phyloP scores from a whole-genome alignment of 2,888 invertebrate species.

The Epistrophella euchroma region DNA sequence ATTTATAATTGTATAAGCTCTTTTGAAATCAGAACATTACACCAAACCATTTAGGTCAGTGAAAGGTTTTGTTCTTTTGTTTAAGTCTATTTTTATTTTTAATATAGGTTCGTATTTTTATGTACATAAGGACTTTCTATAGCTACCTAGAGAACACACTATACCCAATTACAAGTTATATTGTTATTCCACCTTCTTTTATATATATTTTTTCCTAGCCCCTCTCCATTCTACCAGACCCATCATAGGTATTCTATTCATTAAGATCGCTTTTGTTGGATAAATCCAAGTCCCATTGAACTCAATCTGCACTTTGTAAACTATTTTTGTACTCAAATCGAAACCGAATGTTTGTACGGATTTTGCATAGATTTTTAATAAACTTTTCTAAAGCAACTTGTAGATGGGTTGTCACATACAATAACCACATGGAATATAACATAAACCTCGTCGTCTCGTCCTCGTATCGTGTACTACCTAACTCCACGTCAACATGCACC shows the following conservation, averaged over 20 bases:
- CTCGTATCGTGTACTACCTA: not conserved
- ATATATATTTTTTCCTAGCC: not conserved
- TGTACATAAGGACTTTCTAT: not conserved
- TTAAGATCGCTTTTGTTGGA: slow-evolving; percentile 10
- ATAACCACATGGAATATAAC: slow-evolving; percentile 51
- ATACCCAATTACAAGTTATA: slow-evolving; percentile 14
- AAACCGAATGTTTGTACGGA: slow-evolving; percentile 3
- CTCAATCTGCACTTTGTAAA: slow-evolving; percentile 49
- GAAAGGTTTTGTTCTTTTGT: not conserved
- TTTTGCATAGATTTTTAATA: slow-evolving; percentile 52
- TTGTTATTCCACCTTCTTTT: slow-evolving; percentile 18
- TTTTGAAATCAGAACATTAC: slow-evolving; percentile 1
- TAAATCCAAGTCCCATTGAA: slow-evolving; percentile 36
- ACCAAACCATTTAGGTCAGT: not conserved
- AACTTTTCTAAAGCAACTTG: slow-evolving; percentile 36
- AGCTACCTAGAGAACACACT: not conserved
- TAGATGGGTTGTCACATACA: slow-evolving; percentile 26
- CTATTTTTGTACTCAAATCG: slow-evolving; percentile 34
- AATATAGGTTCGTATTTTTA: no score
- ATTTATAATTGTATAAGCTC: no score
- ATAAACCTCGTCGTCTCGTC: not conserved
- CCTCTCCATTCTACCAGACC: not conserved
- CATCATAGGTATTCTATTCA: slow-evolving; percentile 7
- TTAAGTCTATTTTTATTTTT: not conserved
- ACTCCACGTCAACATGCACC: not conserved